Evolutionary conservation across 1,140 invertebrate species (phyloP), one percentile per base, ranked within the genome.

Genomic region (Artemia franciscana): DNA sequence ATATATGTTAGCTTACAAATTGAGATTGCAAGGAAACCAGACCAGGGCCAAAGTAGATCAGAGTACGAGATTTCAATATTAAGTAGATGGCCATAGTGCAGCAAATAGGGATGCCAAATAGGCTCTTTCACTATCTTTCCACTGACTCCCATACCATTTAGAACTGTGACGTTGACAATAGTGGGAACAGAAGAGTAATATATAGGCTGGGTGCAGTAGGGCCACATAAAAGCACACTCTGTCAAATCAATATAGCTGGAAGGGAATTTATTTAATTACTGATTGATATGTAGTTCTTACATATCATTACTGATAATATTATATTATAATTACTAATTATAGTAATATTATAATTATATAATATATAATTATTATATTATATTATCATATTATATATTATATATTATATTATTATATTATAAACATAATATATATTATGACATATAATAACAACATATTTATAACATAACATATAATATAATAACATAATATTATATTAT

Each of bases 161-260:
- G 77, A 66, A 91, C 84, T 1, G 87, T 91, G 0, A 95, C 85
- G 76, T 98, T 98, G 1, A 91, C 82, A 66, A 96, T 87, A 7
- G 84, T 82, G 0, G 91, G 87, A 73, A 91, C 83, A 57, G 81
- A 84, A 61, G 84, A 83, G 72, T 85, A 81, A 75, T 93, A 97
- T 2, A 97, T 69, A 7, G 91, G 88, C 73, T 98, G 93, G 15
- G 89, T 91, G 70, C 91, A 97, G 70, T 95, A 96, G 0, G 93
- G 91, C 91, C 91, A 95, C 90, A 94, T 93, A 71, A 94, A 95
- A 64, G 89, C 88, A 70, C 88, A 93, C 71, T 95, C 91, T 0
- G 86, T 89, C 24, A 93, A 76, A 72, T 96, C 91, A 64, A 96
- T 82, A 71, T 94, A 95, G 65, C 84, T 83, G 60, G 27, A 69